These are phyloP conservation scores for Lithosia quadra DNA, from an alignment of 2,888 invertebrate genomes.

Conservation along the genomic window DNA sequence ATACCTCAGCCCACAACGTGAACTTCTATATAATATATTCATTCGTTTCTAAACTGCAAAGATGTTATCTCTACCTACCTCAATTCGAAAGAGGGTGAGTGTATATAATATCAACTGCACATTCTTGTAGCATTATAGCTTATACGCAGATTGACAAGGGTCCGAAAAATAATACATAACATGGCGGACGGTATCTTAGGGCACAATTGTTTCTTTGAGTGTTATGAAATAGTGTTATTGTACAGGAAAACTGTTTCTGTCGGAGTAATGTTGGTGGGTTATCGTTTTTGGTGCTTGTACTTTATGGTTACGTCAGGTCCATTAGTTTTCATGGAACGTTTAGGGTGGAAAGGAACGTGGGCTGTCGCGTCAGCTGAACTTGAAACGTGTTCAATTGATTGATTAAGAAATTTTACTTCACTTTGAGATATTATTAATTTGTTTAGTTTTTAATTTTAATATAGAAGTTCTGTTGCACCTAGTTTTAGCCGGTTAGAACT, in stretches of 20 bases:
- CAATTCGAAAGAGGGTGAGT: not conserved
- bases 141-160: not conserved
- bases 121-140: not conserved
- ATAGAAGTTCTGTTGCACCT: too few species aligned
- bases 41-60: too few species aligned
- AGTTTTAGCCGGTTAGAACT: too few species aligned
- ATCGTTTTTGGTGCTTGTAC: slow-evolving; percentile 11
- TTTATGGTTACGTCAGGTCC: not conserved
- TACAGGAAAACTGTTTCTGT: slow-evolving; percentile 13
- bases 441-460: too few species aligned
- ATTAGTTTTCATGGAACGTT: slow-evolving; percentile 11
- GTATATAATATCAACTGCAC: too few species aligned
- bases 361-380: slow-evolving; percentile 1
- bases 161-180: slow-evolving; percentile 9
- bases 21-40: too few species aligned
- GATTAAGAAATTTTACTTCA: not conserved
- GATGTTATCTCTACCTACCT: not conserved
- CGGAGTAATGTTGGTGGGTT: slow-evolving; percentile 6
- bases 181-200: slow-evolving; percentile 2
- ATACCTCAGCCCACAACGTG: too few species aligned
- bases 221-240: slow-evolving; percentile 18
- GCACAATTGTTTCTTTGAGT: slow-evolving; percentile 4
- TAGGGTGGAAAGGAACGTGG: not conserved
- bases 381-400: not conserved
- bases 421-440: not conserved